Percentiles rank a stretch among this genome's conserved stretches.
These are phyloP conservation scores for Bombyx huttoni DNA, from an alignment of 2,888 invertebrate species.

Conservation along the genomic window DNA sequence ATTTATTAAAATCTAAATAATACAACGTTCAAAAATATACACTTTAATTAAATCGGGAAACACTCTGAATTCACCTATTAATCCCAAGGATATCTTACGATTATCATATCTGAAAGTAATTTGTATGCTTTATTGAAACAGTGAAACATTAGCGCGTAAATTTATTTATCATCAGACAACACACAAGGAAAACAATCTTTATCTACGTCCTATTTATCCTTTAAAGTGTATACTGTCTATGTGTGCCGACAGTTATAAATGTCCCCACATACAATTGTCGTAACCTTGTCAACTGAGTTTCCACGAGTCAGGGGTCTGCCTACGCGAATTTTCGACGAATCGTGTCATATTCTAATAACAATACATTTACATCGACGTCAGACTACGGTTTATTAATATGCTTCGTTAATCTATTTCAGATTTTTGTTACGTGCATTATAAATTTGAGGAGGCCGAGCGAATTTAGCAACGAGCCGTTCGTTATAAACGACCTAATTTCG, in stretches of 20 bases:
- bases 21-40: too few species aligned
- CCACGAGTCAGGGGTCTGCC: slow-evolving; percentile 24
- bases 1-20: too few species aligned
- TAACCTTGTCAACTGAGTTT: slow-evolving; percentile 27
- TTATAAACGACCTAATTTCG: not conserved
- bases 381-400: slow-evolving; percentile 12
- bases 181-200: not conserved
- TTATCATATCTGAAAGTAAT: too few species aligned
- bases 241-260: slow-evolving; percentile 5
- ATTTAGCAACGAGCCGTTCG: not conserved
- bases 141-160: too few species aligned
- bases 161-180: too few species aligned
- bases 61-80: too few species aligned
- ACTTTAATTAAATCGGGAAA: too few species aligned
- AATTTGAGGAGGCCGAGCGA: slow-evolving; percentile 14
- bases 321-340: slow-evolving; percentile 28
- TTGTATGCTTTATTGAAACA: too few species aligned
- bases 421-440: not conserved
- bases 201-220: slow-evolving; percentile 12
- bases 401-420: not conserved
- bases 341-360: slow-evolving; percentile 28
- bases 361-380: slow-evolving; percentile 22
- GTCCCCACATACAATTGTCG: slow-evolving; percentile 14
- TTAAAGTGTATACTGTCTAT: slow-evolving; percentile 6
- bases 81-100: too few species aligned